phyloP scores from a whole-genome alignment of 64 coral and sea anemone species.

The Stichodactyla mertensii region DNA sequence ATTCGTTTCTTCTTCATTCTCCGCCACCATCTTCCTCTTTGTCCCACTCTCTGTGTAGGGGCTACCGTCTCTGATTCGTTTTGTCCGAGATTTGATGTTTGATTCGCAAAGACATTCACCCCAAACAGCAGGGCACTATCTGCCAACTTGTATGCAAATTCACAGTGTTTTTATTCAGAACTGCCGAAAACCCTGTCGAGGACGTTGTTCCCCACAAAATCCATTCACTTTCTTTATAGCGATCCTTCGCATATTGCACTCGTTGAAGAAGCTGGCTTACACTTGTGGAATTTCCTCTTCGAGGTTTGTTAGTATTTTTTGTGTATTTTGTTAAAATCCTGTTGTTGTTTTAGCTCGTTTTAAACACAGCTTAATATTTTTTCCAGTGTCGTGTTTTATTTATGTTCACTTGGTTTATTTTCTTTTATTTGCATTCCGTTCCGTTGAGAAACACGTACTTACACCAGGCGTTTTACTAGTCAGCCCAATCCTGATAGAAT shows the following conservation, averaged over 20 bases:
- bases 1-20: background rate
- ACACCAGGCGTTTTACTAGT: background rate
- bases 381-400: too few species aligned
- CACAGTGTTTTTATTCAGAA: background rate
- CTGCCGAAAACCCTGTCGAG: background rate
- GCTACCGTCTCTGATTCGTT: background rate
- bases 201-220: background rate
- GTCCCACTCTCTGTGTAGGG: background rate
- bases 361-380: background rate
- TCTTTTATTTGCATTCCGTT: background rate
- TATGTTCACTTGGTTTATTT: too few species aligned
- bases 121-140: background rate
- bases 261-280: background rate
- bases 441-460: background rate
- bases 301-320: background rate
- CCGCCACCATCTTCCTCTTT: background rate
- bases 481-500: background rate
- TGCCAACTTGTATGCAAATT: constrained; percentile 14
- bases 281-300: background rate
- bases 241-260: background rate
- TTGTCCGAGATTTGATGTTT: background rate
- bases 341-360: background rate
- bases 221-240: background rate
- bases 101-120: background rate
- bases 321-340: constrained; percentile 6